Base-by-base conservation (phyloP, 2,113 vertebrate species). In the Datnioides undecimradiatus region DNA sequence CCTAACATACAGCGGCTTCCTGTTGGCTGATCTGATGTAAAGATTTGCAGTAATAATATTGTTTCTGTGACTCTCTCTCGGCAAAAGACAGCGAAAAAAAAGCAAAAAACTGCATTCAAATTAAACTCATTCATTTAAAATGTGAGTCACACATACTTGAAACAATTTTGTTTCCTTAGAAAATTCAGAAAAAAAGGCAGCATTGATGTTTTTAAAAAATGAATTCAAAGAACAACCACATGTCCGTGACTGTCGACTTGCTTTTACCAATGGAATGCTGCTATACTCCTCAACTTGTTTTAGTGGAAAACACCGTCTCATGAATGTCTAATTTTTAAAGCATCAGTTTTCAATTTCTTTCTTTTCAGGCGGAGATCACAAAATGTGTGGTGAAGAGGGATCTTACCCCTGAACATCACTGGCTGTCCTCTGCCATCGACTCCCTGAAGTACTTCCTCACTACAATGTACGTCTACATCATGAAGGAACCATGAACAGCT, bases 311-410 rank as follows among this genome's bases (percentile, higher is more conserved):
- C 13, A 7, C 3, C 19, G 21, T 21, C 12, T 49, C 10, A 36
- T 41, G 11, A 12, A 29, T 0, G 45, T 63, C 17, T 31, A 4
- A 51, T 23, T n/a, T 52, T 17, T 10, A 27, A 25, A 59, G 21
- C 17, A 5, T n/a, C 0, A 43, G 27, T 33, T n/a, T 46, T 17
- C 10, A n/a, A n/a, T n/a, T n/a, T n/a, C n/a, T n/a, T n/a, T n/a
- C 59, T 38, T 16, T 41, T 16, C 64, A 99, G 97, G 90, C 86
- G 0, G 97, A 98, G 36, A 96, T 99, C 80, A 95, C 93, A 4
- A 97, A 97, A 76, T 99, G 97, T 5, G 97, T 99, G 88, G 96
- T 97, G 87, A 97, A 94, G 74, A 94, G 91, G 0, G 96, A 98
- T 57, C 90, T 96, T 4, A 89, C 72, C 51, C 93, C 96, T 21